A percentile compares a stretch with the other conserved stretches of the same genome.
Evolutionary conservation across 2,888 invertebrate species (phyloP).

Genomic region (Ashinkailepas kermadecensis): DNA sequence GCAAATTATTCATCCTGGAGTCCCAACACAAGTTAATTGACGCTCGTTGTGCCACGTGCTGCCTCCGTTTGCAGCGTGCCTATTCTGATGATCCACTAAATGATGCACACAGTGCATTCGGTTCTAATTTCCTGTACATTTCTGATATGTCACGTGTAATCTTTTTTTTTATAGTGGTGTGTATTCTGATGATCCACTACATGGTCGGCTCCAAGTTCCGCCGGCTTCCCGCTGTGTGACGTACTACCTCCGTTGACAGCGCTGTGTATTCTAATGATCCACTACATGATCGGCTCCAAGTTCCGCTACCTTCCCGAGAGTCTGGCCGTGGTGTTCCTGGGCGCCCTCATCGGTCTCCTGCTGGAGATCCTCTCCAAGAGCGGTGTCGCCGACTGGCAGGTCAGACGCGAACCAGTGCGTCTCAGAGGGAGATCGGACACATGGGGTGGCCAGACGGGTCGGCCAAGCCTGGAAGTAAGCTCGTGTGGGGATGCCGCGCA

Average conservation of each 20-base stretch:
- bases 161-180: constrained; percentile 55
- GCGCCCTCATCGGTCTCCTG: constrained; percentile 82
- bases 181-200: constrained; percentile 86
- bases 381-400: constrained; percentile 83
- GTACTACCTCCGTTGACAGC: constrained; percentile 47
- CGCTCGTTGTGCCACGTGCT: too few relatives aligned
- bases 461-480: too few relatives aligned
- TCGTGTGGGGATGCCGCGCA: too few relatives aligned
- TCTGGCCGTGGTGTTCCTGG: constrained; percentile 88
- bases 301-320: constrained; percentile 97
- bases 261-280: constrained; percentile 86
- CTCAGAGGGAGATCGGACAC: background rate
- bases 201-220: constrained; percentile 93
- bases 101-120: too few relatives aligned
- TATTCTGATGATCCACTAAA: too few relatives aligned
- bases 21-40: too few relatives aligned
- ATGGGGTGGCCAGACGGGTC: too few relatives aligned
- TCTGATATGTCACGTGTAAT: too few relatives aligned
- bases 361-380: constrained; percentile 80
- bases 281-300: constrained; percentile 87
- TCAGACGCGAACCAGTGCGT: constrained; percentile 31
- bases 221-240: background rate
- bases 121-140: too few relatives aligned
- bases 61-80: too few relatives aligned
- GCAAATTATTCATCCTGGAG: too few relatives aligned